Percentiles rank a stretch among this genome's conserved stretches.
These are phyloP conservation scores for Synergus laeviventris DNA, from an alignment of 2,888 invertebrate genomes.

Conservation along the genomic window DNA sequence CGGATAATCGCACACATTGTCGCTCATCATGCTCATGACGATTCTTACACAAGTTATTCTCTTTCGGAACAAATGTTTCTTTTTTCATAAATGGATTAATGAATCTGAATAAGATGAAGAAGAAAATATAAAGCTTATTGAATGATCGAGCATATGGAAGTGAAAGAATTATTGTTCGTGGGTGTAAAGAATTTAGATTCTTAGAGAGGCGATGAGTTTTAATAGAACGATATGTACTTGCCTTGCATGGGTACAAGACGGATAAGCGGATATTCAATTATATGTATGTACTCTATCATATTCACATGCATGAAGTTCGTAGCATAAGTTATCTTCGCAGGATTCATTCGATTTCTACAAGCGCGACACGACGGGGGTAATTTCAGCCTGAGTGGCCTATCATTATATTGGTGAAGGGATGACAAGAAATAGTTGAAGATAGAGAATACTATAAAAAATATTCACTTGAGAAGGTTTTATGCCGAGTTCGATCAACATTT, in stretches of 20 bases:
- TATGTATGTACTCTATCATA: constrained; percentile 34
- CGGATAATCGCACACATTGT: constrained; percentile 57
- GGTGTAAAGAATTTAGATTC: constrained; percentile 11
- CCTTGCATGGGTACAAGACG: constrained; percentile 6
- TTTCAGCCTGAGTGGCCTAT: not conserved
- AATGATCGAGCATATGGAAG: not conserved
- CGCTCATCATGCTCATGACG: constrained; percentile 5
- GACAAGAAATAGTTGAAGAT: not conserved
- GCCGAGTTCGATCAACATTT: not conserved
- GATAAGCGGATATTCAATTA: constrained; percentile 34
- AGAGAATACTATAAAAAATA: not conserved
- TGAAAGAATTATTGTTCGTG: not conserved
- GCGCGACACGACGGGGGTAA: constrained; percentile 27
- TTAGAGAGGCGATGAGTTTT: constrained; percentile 16
- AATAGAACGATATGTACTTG: constrained; percentile 30
- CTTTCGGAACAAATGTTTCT: not conserved
- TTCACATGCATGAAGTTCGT: constrained; percentile 18
- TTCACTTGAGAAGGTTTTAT: not conserved
- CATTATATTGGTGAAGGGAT: constrained; percentile 17
- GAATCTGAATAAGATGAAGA: not conserved
- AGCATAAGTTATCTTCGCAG: constrained; percentile 20
- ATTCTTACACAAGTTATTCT: constrained; percentile 19
- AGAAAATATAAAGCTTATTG: not conserved
- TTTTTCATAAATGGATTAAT: no score
- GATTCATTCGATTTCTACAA: constrained; percentile 23